These are phyloP conservation scores for Molorchus minor DNA, from an alignment of 2,888 invertebrate species.

Conservation along the genomic window DNA sequence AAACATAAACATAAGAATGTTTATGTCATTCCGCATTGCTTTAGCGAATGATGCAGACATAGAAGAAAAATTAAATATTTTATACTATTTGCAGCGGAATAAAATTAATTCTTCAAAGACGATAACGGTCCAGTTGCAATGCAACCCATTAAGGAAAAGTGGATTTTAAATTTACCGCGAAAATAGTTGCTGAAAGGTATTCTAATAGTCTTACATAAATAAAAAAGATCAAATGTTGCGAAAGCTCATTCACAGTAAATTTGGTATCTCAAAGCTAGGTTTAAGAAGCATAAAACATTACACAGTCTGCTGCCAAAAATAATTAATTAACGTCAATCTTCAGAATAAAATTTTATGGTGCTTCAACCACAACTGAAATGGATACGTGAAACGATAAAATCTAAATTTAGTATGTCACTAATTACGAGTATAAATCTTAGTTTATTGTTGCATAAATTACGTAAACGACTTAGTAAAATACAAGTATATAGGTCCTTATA, in stretches of 20 bases:
- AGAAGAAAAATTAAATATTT: background rate
- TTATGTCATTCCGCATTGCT: too few relatives aligned
- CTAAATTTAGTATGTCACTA: conserved; percentile 29
- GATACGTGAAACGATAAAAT: conserved; percentile 40
- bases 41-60: background rate
- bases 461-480: conserved; percentile 17
- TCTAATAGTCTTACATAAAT: background rate
- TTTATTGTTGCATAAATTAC: conserved; percentile 46
- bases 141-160: too few relatives aligned
- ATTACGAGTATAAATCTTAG: conserved; percentile 38
- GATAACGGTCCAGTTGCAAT: too few relatives aligned
- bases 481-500: conserved; percentile 19
- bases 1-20: too few relatives aligned
- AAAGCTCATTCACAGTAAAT: conserved; percentile 11
- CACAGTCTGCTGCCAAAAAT: conserved; percentile 27
- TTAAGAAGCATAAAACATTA: conserved; percentile 16
- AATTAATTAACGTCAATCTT: conserved; percentile 29
- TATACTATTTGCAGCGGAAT: background rate
- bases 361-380: conserved; percentile 18
- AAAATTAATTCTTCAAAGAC: too few relatives aligned
- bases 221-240: background rate
- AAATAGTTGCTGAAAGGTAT: background rate
- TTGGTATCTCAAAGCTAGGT: conserved; percentile 6
- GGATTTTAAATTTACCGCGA: background rate
- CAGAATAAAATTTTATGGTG: conserved; percentile 25